Evolutionary conservation across 2,113 vertebrate species (phyloP), one percentile per base, ranked within the genome.

Genomic region (Thomomys bottae): DNA sequence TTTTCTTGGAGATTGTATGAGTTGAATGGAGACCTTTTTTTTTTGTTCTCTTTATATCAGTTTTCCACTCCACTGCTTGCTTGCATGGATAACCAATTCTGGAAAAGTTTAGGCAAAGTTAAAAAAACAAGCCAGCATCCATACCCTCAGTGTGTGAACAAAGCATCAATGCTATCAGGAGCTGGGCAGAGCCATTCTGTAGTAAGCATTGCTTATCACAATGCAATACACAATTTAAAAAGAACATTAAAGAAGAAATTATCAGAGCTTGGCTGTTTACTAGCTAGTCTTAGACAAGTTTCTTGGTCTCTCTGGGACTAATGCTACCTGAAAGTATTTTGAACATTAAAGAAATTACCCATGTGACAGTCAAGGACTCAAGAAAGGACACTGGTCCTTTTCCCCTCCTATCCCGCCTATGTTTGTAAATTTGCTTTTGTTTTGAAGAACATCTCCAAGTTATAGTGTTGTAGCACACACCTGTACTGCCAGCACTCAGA

Each of bases 351-450:
- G 42, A 87, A 87, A 28, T 57, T 40, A 63, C 10, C 26, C 30
- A 2, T 17, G 12, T 64, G 68, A 85, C 38, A 59, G 42, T 82
- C 66, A 82, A 30, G 45, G 40, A n/a, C 64, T 92, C 42, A 34
- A 34, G 45, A 8, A 20, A 17, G 8, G 42, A 71, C 26, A 59
- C 12, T 0, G 1, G 32, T 85, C 49, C 32, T 36, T 15, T 8
- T 26, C 12, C 20, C 12, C 64, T 88, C 49, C 30, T 17, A 5
- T 24, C 49, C 59, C 75, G 24, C 5, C 10, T 3, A 14, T 36
- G 3, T 63, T 38, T 88, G 28, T 54, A 82, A 88, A 86, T 36
- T 92, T 54, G n/a, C 66, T 36, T 92, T 57, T 93, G 21, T 42
- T 82, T 71, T 78, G 67, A 42, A 79, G 70, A 90, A 34, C 28